Percentiles rank a stretch among this genome's conserved stretches.
Evolutionary conservation across 2,797 vertebrate species (phyloP).

Genomic region (Neopelma chrysocephalum): DNA sequence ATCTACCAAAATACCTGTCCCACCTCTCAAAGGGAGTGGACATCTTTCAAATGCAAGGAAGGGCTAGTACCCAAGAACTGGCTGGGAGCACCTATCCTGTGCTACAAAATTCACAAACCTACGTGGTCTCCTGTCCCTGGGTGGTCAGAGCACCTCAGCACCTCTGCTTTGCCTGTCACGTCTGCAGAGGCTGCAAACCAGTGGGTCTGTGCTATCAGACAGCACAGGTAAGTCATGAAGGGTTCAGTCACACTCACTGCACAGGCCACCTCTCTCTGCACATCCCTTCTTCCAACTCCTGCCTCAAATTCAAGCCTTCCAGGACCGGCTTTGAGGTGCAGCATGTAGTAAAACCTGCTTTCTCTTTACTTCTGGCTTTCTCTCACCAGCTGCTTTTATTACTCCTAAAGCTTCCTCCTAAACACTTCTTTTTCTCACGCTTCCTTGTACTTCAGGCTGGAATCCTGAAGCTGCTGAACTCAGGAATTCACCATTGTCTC

Average conservation of each 20-base stretch:
- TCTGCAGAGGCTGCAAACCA: background rate
- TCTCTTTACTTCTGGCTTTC: background rate
- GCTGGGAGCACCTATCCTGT: background rate
- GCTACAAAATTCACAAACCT: fast-evolving
- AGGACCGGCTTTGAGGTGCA: background rate
- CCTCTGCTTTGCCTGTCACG: background rate
- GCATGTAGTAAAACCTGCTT: background rate
- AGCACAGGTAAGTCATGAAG: background rate
- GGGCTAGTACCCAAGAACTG: background rate
- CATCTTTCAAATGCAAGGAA: background rate
- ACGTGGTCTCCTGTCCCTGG: fast-evolving
- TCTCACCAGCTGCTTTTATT: slow-evolving; percentile 4
- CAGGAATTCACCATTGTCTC: slow-evolving; percentile 33
- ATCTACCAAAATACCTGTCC: background rate
- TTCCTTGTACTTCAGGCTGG: slow-evolving; percentile 6
- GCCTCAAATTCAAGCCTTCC: background rate
- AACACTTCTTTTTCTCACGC: slow-evolving; percentile 3
- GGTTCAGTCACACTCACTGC: background rate
- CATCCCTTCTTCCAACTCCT: background rate
- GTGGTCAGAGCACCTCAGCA: background rate
- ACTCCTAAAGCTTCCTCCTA: slow-evolving; percentile 18
- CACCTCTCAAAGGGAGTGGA: background rate
- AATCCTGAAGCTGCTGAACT: background rate
- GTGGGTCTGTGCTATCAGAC: background rate
- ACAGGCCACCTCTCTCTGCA: background rate